These are phyloP conservation scores for Monopterus albus DNA, from an alignment of 2,113 vertebrate genomes.

Conservation along the genomic window DNA sequence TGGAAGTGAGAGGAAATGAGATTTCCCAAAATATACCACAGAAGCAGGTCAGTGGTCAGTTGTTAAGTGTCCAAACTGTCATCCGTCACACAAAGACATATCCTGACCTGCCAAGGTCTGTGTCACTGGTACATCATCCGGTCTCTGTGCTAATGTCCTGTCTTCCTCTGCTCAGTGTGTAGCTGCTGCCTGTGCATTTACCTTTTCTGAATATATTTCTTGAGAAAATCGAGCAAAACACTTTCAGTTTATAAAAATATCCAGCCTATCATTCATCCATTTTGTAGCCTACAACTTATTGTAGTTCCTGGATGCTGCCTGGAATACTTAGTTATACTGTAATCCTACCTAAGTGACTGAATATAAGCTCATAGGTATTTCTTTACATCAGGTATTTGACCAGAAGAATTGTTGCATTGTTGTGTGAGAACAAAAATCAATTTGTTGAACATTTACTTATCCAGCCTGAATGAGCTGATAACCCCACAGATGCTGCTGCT, in stretches of 20 bases:
- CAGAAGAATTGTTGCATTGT: too few relatives aligned
- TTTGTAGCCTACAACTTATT: conserved; percentile 31
- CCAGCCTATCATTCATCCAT: not conserved
- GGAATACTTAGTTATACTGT: not conserved
- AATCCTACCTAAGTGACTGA: not conserved
- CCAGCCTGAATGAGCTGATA: not conserved
- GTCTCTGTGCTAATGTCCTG: conserved; percentile 7
- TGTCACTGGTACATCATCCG: conserved; percentile 38
- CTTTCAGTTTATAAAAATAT: not conserved
- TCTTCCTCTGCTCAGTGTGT: conserved; percentile 12
- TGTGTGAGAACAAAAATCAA: too few relatives aligned
- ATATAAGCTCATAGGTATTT: not conserved
- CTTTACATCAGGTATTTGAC: not conserved
- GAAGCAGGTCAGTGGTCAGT: conserved; percentile 67
- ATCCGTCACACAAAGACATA: conserved; percentile 63
- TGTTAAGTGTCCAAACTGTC: conserved; percentile 72
- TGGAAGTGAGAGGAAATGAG: conserved; percentile 71
- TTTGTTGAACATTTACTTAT: too few relatives aligned
- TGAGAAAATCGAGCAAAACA: not conserved
- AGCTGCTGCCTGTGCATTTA: not conserved
- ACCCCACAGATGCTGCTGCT: too few relatives aligned
- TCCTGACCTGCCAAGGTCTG: conserved; percentile 58
- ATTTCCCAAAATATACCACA: conserved; percentile 73
- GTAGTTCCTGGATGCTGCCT: not conserved
- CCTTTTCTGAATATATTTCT: not conserved